A percentile compares a stretch with the other conserved stretches of the same genome.
Evolutionary conservation across 2,888 invertebrate genomes (phyloP).

Genomic region (Fragum fragum): DNA sequence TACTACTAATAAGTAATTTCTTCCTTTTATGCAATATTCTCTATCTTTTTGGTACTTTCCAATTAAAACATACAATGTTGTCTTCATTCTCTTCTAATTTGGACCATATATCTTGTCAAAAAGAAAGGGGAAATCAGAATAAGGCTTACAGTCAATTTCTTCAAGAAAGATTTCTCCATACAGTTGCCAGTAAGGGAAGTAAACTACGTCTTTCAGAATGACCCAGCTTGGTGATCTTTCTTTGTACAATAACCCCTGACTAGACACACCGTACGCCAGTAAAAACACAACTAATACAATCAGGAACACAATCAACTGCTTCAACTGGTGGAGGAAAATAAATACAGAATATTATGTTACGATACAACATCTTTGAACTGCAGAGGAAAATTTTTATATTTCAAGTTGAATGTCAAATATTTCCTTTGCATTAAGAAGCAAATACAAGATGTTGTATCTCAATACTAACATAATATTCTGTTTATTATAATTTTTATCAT

Average conservation of each 20-base stretch:
- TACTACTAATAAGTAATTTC: too few relatives aligned
- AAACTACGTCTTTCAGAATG: conserved; percentile 85
- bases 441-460: too few relatives aligned
- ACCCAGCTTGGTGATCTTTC: conserved; percentile 74
- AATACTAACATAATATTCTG: too few relatives aligned
- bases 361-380: not conserved
- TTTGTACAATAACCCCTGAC: conserved; percentile 85
- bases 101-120: too few relatives aligned
- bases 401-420: too few relatives aligned
- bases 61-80: too few relatives aligned
- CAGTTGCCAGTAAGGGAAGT: conserved; percentile 87
- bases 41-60: too few relatives aligned
- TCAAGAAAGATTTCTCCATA: conserved; percentile 87
- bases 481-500: too few relatives aligned
- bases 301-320: conserved; percentile 24
- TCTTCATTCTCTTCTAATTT: too few relatives aligned
- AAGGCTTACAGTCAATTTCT: conserved; percentile 76
- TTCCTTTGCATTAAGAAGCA: too few relatives aligned
- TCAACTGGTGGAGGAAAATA: conserved; percentile 2
- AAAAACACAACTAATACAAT: conserved; percentile 84
- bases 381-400: not conserved
- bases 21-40: too few relatives aligned
- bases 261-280: conserved; percentile 85
- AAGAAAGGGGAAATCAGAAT: too few relatives aligned
- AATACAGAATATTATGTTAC: not conserved